Evolutionary conservation across 2,113 vertebrate species (phyloP), one percentile per base, ranked within the genome.

Genomic region (Orthonyx spaldingii): DNA sequence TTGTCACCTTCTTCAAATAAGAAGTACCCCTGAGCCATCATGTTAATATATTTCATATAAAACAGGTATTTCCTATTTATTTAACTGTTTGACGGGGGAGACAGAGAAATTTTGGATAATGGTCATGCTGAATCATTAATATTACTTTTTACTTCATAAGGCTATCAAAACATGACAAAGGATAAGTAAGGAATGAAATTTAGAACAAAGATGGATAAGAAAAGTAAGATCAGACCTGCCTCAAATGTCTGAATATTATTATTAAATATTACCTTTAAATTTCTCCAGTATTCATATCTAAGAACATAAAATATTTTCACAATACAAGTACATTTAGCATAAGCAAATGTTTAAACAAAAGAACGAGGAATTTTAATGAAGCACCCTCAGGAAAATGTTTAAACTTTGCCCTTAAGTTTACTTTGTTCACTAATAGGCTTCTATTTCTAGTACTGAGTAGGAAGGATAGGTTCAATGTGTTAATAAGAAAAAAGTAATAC

Each of bases 401-500:
- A 98, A 98, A 98, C 97, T 98, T 97, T 98, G 98, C 97, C 97
- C 97, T 98, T 97, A 98, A 98, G 97, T 98, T 98, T 98, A 96
- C 96, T 98, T 97, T 98, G 94, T 97, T 98, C 98, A 97, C 97
- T 98, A 98, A 98, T 98, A 98, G 97, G 96, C 97, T 98, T 97
- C 97, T 98, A 97, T 98, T 98, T 98, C 91, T 89, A 97, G 97
- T 90, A 97, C 96, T 97, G 95, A 97, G 96, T 97, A 96, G 91
- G 97, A 98, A 98, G 98, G 96, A 95, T 98, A 97, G 97, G 97
- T 98, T 97, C 98, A 98, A 98, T 97, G 97, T 98, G 98, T 98
- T 98, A 98, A 98, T 98, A 98, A 98, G 98, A 98, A 98, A 98
- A 98, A 98, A 98, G 98, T 98, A 98, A 98, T 98, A 98, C 98